Evolutionary conservation across 2,797 vertebrate genomes (phyloP), one percentile per base, ranked within the genome.

Genomic region (Cheirogaleus major): DNA sequence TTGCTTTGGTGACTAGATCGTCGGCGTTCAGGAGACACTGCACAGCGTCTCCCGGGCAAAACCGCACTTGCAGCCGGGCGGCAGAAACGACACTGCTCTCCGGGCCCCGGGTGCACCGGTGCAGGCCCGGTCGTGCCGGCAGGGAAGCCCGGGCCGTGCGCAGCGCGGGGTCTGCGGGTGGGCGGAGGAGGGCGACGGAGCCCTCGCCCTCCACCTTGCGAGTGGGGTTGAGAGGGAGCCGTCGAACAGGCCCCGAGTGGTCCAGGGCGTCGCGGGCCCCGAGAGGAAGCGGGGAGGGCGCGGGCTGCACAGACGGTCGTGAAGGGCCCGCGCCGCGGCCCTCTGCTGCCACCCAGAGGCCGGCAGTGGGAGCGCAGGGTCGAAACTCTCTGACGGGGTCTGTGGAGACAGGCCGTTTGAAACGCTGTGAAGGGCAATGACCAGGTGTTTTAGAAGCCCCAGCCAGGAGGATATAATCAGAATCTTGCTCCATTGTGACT

Each of bases 341-440:
- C 45, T 45, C 45, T 45, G 45, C 45, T 45, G 45, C 88, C 92
- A 95, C 55, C 97, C 95, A 79, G 22, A 79, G 92, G 18, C 50
- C 9, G 59, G 32, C 61, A 48, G 15, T 82, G 78, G 55, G 22
- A 95, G 61, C 69, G 25, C 18, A 72, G 23, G 23, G 14, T 35
- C 48, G 12, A 59, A 92, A 45, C 38, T 38, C 38, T 38, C 45
- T 45, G 45, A 45, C 45, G 45, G 45, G 45, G 45, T 45, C 45
- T 45, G 65, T 85, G 75, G 61, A 88, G 23, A 23, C 23, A 57
- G 7, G 30, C 69, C 45, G 7, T 89, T 94, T 23, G 45, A 86
- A 61, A 92, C 30, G 27, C 22, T 52, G 0, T 57, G 2, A 88
- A 83, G 82, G 41, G 25, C 43, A 65, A 41, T 89, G 87, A 67